These are phyloP conservation scores for Andinoacara biseriatus DNA, from an alignment of 2,113 vertebrate species.

Conservation along the genomic window DNA sequence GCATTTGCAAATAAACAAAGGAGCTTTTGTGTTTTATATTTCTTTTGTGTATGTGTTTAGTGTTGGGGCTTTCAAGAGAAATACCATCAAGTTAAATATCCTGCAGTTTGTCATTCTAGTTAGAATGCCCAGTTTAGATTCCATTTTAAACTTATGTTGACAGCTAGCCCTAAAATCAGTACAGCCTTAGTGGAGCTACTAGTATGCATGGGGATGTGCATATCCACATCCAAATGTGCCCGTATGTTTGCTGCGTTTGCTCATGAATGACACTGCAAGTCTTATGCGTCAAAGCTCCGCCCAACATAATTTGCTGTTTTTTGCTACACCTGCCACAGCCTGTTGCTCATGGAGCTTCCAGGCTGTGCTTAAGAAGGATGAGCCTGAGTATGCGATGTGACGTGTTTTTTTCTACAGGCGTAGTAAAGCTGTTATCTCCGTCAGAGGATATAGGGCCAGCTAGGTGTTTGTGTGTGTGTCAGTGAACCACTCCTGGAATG, in stretches of 20 bases:
- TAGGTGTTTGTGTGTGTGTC: not conserved
- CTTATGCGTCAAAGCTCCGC: not conserved
- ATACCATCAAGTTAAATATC: too few species aligned
- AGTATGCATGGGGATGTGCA: too few species aligned
- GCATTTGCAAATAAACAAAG: too few species aligned
- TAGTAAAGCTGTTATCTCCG: not conserved
- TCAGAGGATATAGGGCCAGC: not conserved
- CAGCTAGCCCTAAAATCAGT: too few species aligned
- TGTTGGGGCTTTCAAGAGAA: too few species aligned
- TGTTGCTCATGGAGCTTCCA: constrained; percentile 19
- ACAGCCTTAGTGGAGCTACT: too few species aligned
- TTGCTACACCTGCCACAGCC: constrained; percentile 9
- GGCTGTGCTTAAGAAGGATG: constrained; percentile 7
- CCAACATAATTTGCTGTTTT: constrained; percentile 20
- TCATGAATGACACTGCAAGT: not conserved
- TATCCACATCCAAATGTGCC: too few species aligned
- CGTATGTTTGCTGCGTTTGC: not conserved
- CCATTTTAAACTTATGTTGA: too few species aligned
- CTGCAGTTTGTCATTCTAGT: too few species aligned
- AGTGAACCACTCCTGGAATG: constrained; percentile 23
- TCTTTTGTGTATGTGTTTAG: too few species aligned
- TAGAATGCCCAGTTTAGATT: too few species aligned
- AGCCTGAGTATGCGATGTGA: not conserved
- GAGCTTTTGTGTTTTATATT: too few species aligned
- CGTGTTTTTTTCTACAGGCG: constrained; percentile 6